Base-by-base conservation (phyloP, 2,888 invertebrate genomes). In the Macrophya alboannulata region DNA sequence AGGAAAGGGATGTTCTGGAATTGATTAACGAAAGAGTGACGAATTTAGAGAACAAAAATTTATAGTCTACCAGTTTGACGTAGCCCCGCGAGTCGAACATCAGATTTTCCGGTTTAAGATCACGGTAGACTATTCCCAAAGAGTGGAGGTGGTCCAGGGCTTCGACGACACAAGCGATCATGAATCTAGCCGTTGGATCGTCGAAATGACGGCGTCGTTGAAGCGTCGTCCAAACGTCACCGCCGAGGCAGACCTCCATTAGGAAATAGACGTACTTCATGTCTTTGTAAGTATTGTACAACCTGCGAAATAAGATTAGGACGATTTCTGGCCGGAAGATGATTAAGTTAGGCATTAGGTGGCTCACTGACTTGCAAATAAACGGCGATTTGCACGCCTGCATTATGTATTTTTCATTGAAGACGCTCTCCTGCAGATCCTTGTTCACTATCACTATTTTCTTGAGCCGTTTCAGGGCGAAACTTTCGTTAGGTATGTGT, bases 101-200 rank as follows among this genome's bases (percentile, higher is more conserved):
- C 85, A 99, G 95, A 94, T 99, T 99, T 94, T 99, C 99, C 0
- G 99, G 99, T 92, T 99, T 99, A 71, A 99, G 95, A 94, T 99
- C 99, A 86, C 99, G 95, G 92, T 97, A 97, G 86, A 99, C 97
- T 87, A 98, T 97, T 88, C 97, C 96, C 89, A 97, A 95, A 9
- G 96, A 95, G 93, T 99, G 99, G 10, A 99, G 95, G 93, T 98
- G 99, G 88, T 97, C 97, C 89, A 99, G 96, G 0, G 99, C 99
- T 93, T 99, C 98, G 17, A 99, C 95, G 0, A 99, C 99, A 92
- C 99, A 99, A 0, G 97, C 98, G 4, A 97, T 96, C 95, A 98
- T 97, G 93, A 99, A 99, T 77, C 97, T 95, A 0, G 98, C 96
- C 4, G 97, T 96, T 88, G 95, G 95, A 89, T 99, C 98, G 86